Conservation (phyloP, 2,888 invertebrate species). For the Eupithecia abbreviata region DNA sequence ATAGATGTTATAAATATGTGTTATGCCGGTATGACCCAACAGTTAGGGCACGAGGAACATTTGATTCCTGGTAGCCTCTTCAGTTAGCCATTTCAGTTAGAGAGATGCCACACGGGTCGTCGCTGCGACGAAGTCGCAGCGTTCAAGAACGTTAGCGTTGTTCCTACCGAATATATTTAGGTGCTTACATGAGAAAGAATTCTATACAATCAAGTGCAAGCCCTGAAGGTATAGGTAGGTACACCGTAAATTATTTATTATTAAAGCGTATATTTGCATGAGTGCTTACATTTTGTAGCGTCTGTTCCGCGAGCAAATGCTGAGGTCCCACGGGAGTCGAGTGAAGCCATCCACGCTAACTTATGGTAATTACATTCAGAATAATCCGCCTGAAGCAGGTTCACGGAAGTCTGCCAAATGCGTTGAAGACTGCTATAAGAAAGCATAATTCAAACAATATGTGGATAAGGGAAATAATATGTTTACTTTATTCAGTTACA, state of each 20-base stretch:
- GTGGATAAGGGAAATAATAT: neutral
- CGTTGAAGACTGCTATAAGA: conserved; percentile 23
- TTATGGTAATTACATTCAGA: conserved; percentile 78
- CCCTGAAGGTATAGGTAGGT: no score
- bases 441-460: conserved; percentile 23
- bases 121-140: no score
- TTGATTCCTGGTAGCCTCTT: no score
- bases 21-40: no score
- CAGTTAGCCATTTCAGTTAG: no score
- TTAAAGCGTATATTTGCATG: conserved; percentile 60
- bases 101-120: no score
- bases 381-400: conserved; percentile 63
- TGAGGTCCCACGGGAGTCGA: conserved; percentile 66
- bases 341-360: conserved; percentile 66
- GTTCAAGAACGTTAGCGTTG: no score
- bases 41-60: no score
- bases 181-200: no score
- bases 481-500: neutral
- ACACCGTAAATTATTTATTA: neutral
- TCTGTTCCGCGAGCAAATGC: conserved; percentile 80
- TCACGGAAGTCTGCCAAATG: conserved; percentile 28
- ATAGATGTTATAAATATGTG: no score
- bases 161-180: no score
- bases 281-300: conserved; percentile 66
- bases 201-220: no score